Conservation (phyloP, 2,113 vertebrate species). For the Etheostoma spectabile region DNA sequence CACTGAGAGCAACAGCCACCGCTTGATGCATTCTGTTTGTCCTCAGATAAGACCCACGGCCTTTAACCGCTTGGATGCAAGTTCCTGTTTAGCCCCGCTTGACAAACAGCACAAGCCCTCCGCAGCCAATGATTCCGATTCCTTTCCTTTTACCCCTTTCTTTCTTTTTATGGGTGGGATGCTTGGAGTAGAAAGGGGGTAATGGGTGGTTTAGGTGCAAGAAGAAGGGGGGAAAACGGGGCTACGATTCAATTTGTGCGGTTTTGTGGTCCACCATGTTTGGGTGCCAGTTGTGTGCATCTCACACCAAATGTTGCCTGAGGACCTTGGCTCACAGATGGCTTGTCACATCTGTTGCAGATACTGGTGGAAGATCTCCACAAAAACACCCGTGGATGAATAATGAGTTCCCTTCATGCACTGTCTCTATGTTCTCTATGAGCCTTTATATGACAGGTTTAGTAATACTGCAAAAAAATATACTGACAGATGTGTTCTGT, state of each 20-base stretch:
- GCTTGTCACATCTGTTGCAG: slow-evolving; percentile 86
- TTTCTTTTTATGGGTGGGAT: slow-evolving; percentile 24
- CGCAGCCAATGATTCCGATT: slow-evolving; percentile 61
- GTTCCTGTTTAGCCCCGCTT: slow-evolving; percentile 83
- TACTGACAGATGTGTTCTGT: slow-evolving; percentile 48
- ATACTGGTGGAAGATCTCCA: slow-evolving; percentile 74
- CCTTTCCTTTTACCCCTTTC: slow-evolving; percentile 37
- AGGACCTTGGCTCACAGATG: slow-evolving; percentile 84
- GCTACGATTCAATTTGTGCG: slow-evolving; percentile 72
- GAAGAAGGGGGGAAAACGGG: slow-evolving; percentile 24
- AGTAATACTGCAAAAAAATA: slow-evolving; percentile 32
- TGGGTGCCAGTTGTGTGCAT: slow-evolving; percentile 82
- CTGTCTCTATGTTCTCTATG: slow-evolving; percentile 52
- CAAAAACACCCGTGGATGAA: slow-evolving; percentile 74
- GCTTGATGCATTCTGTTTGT: slow-evolving; percentile 88
- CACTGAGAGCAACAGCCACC: slow-evolving; percentile 81
- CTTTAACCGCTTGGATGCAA: slow-evolving; percentile 84
- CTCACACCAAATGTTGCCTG: slow-evolving; percentile 83
- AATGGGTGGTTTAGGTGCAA: slow-evolving; percentile 53
- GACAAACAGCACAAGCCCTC: slow-evolving; percentile 76
- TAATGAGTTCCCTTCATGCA: slow-evolving; percentile 71
- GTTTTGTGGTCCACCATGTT: slow-evolving; percentile 72
- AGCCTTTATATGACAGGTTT: slow-evolving; percentile 58
- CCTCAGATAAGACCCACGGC: slow-evolving; percentile 86
- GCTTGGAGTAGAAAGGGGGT: slow-evolving; percentile 34